These are phyloP conservation scores for Engraulis encrasicolus DNA, from an alignment of 2,113 vertebrate species.

Conservation along the genomic window DNA sequence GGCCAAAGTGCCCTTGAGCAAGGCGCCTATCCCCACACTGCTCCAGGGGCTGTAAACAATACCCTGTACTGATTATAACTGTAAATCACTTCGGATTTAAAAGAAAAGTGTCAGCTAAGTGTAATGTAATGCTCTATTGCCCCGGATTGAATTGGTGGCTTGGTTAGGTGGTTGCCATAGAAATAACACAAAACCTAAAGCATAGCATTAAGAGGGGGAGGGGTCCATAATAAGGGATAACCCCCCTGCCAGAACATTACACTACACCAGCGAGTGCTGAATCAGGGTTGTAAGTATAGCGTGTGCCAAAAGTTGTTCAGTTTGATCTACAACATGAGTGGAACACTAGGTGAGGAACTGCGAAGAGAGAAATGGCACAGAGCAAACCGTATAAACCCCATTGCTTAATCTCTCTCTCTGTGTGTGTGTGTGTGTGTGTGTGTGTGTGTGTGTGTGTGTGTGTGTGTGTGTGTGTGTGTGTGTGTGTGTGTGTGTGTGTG, in stretches of 20 bases:
- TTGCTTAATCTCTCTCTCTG: background rate
- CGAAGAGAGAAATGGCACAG: conserved; percentile 20
- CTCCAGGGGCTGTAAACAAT: no score
- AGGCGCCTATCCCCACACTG: no score
- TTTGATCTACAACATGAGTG: conserved; percentile 47
- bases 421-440: background rate
- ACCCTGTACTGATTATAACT: no score
- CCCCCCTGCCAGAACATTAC: background rate
- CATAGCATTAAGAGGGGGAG: background rate
- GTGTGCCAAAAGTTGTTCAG: conserved; percentile 63
- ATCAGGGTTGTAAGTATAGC: conserved; percentile 5
- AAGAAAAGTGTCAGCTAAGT: no score
- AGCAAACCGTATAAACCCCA: background rate
- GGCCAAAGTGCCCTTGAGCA: no score
- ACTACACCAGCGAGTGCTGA: conserved; percentile 3
- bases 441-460: conserved; percentile 24
- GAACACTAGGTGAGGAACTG: conserved; percentile 42
- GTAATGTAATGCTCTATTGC: no score
- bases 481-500: background rate
- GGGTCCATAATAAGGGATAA: background rate
- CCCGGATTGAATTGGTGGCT: no score
- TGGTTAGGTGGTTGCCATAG: conserved; percentile 30
- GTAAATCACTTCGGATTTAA: no score
- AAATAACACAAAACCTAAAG: conserved; percentile 33
- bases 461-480: conserved; percentile 30